These are phyloP conservation scores for Parauchenoglanis ngamensis DNA, from an alignment of 2,797 vertebrate species.

Conservation along the genomic window DNA sequence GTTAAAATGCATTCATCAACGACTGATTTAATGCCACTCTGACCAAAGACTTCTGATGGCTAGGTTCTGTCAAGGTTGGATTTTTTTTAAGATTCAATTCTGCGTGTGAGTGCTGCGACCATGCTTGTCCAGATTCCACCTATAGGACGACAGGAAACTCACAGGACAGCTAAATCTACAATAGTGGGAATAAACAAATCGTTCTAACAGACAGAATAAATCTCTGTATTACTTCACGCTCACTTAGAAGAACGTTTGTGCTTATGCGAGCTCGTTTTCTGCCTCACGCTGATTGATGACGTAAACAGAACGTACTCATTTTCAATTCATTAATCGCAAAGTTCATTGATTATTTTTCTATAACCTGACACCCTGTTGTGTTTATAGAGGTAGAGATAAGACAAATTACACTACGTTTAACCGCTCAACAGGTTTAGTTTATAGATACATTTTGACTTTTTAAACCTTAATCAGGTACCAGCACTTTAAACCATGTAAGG, in stretches of 20 bases:
- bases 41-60: neutral
- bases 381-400: no score
- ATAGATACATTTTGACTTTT: neutral
- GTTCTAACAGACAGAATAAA: neutral
- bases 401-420: no score
- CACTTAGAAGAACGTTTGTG: neutral
- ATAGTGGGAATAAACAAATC: neutral
- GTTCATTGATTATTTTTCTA: no score
- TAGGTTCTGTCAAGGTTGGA: neutral
- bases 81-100: neutral
- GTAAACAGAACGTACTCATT: no score
- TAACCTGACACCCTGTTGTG: no score
- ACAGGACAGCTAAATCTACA: neutral
- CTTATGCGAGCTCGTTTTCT: neutral
- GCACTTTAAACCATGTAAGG: neutral
- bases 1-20: neutral
- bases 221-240: neutral
- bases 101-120: neutral
- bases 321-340: no score
- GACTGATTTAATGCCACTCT: neutral
- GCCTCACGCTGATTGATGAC: neutral
- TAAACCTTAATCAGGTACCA: neutral
- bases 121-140: neutral
- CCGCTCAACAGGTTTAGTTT: neutral
- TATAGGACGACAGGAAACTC: neutral